Evolutionary conservation across 2,113 vertebrate genomes (phyloP).

Genomic region (Stomatorhinus ivindoensis): DNA sequence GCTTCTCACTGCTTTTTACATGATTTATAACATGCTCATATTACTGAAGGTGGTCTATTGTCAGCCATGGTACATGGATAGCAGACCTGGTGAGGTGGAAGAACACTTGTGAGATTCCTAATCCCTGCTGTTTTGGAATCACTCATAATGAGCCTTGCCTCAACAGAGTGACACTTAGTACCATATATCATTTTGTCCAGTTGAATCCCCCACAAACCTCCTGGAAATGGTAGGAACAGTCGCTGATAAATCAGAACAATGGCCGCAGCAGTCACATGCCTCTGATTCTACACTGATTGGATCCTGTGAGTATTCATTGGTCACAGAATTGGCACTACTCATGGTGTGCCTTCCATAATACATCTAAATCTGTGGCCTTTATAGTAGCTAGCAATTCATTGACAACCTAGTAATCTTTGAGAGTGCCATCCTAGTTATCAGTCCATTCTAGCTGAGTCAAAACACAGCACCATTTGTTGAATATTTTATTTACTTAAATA

Average conservation of each 20-base stretch:
- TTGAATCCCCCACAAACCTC: background rate
- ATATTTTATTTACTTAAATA: background rate
- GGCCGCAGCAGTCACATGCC: background rate
- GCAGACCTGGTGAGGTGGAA: background rate
- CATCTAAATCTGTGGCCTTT: background rate
- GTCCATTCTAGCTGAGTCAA: background rate
- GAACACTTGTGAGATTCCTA: background rate
- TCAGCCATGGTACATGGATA: background rate
- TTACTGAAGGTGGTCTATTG: background rate
- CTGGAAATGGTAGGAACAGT: background rate
- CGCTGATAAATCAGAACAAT: no score
- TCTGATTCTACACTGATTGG: background rate
- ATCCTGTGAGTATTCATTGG: background rate
- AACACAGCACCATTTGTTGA: background rate
- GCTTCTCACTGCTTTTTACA: background rate
- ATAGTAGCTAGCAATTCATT: background rate
- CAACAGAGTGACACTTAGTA: background rate
- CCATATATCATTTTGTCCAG: background rate
- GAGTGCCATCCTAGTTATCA: background rate
- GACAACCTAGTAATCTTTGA: background rate
- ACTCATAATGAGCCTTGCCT: background rate
- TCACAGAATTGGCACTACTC: background rate
- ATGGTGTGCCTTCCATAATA: background rate
- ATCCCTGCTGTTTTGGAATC: background rate
- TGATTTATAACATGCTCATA: background rate